Percentiles rank a stretch among this genome's conserved stretches.
Conservation (phyloP, 2,888 invertebrate genomes). For the Tholera decimalis region DNA sequence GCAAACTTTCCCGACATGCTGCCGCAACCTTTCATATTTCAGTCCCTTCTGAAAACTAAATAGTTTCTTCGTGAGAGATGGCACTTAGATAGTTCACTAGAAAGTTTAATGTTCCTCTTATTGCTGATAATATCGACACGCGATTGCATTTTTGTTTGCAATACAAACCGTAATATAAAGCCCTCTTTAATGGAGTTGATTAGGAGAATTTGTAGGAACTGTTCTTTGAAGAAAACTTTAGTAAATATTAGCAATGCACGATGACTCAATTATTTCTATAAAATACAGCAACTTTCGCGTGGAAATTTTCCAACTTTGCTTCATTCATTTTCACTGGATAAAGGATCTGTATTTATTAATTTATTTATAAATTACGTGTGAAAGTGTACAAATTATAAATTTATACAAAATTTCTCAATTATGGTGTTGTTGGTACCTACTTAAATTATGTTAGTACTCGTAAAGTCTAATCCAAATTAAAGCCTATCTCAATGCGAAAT, state of each 20-base stretch:
- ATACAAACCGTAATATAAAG: constrained; percentile 2
- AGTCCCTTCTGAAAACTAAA: constrained; percentile 3
- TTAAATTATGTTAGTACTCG: too few relatives aligned
- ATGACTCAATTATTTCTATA: background rate
- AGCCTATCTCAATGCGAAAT: too few relatives aligned
- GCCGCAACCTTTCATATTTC: constrained; percentile 20
- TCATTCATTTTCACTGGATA: too few relatives aligned
- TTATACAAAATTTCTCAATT: too few relatives aligned
- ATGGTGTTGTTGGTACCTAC: too few relatives aligned
- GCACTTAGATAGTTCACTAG: constrained; percentile 53
- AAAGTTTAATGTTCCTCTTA: constrained; percentile 44
- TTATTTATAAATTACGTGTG: too few relatives aligned
- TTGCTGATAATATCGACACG: constrained; percentile 51
- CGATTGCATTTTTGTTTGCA: constrained; percentile 43
- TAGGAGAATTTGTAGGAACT: background rate
- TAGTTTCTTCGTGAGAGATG: constrained; percentile 56
- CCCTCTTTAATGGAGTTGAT: background rate
- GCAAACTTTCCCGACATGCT: constrained; percentile 9
- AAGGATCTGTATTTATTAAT: too few relatives aligned
- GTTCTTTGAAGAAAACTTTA: background rate
- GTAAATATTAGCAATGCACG: background rate
- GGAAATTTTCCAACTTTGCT: too few relatives aligned
- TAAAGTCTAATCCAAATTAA: too few relatives aligned
- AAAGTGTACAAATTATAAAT: too few relatives aligned
- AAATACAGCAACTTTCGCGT: too few relatives aligned